Evolutionary conservation across 2,888 invertebrate species (phyloP).

Genomic region (Scaptomyza caliginosa): DNA sequence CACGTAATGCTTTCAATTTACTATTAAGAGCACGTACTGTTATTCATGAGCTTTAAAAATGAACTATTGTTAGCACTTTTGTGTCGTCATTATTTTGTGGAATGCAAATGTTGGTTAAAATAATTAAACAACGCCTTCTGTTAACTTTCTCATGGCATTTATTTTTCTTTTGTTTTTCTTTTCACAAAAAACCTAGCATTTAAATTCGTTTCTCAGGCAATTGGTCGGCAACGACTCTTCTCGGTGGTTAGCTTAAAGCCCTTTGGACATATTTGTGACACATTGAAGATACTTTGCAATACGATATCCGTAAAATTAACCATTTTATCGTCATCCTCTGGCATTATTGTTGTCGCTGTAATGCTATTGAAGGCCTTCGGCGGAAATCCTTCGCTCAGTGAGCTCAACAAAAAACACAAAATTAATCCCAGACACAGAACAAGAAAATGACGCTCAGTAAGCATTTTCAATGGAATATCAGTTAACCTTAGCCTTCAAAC

Average conservation of each 20-base stretch:
- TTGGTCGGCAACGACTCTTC: conserved; percentile 34
- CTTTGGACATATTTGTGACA: conserved; percentile 27
- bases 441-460: neutral
- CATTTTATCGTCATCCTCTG: too few species aligned
- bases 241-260: conserved; percentile 28
- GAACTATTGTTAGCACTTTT: conserved; percentile 3
- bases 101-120: neutral
- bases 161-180: too few species aligned
- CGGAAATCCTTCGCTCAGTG: neutral
- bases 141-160: neutral
- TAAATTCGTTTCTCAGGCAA: conserved; percentile 21
- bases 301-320: neutral
- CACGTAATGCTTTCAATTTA: neutral
- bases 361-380: too few species aligned
- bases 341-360: neutral
- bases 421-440: conserved; percentile 19
- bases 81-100: neutral
- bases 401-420: conserved; percentile 17
- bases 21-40: conserved; percentile 18
- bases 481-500: conserved; percentile 2
- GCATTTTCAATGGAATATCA: conserved; percentile 11
- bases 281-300: conserved; percentile 34
- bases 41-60: conserved; percentile 23
- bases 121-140: conserved; percentile 4
- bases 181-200: conserved; percentile 1